Evolutionary conservation across 2,888 invertebrate species (phyloP), one percentile per base, ranked within the genome.

Genomic region (Minunthozetes semirufus): DNA sequence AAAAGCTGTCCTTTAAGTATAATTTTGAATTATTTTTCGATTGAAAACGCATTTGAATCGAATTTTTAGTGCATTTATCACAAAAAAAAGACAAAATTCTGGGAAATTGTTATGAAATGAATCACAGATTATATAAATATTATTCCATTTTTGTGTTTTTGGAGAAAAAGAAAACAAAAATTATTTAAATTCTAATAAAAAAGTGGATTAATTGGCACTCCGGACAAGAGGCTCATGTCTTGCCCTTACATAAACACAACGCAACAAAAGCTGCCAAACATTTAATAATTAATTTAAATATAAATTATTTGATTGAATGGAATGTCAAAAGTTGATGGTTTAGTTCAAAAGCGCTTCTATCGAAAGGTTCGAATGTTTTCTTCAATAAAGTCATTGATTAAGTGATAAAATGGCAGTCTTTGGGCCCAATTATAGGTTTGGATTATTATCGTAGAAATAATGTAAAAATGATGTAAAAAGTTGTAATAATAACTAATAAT

Each of bases 361-460:
- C 29, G 27, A 66, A 27, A 17, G 33, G 15, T 48, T 22, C 29
- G 6, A 68, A 17, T 66, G 33, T 2, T n/a, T 46, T 46, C 19
- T 25, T 25, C 70, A 22, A 25, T 46, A 22, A 27, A 68, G 46
- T 70, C 22, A 48, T 17, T 19, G 25, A 70, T 19, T 38, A 33
- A 70, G 66, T 70, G 48, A 70, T 48, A 48, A 70, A 70, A 70
- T 70, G 70, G 70, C 70, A 70, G 70, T 59, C 48, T 70, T 70
- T 70, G 70, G 70, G 70, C 48, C 70, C 46, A 70, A 46, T 48
- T 46, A 11, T 48, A n/a, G n/a, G 33, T 38, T 66, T n/a, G n/a
- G 13, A 13, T n/a, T n/a, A n/a, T n/a, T n/a, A 42, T 17, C 13
- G 63, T 63, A 68, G n/a, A 68, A 68, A 68, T 42, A 42, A 63